Evolutionary conservation across 2,888 invertebrate species (phyloP).

Genomic region (Sinelater perroti): DNA sequence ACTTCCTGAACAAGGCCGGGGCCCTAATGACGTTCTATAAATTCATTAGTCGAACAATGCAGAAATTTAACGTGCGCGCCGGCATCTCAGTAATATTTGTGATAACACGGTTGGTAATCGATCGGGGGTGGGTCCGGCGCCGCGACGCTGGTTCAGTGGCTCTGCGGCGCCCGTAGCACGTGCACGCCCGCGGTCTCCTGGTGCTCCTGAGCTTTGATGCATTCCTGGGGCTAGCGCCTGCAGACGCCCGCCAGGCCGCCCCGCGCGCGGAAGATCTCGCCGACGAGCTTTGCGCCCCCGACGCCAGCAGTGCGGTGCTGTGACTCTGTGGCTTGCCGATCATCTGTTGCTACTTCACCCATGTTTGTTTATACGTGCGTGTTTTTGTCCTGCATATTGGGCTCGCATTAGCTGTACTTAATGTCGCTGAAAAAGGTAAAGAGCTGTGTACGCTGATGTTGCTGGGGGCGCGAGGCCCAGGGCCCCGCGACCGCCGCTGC

Average conservation of each 20-base stretch:
- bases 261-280: slow-evolving; percentile 6
- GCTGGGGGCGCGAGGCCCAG: slow-evolving; percentile 24
- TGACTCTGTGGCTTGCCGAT: slow-evolving; percentile 32
- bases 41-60: slow-evolving; percentile 42
- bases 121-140: slow-evolving; percentile 58
- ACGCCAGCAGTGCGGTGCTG: slow-evolving; percentile 25
- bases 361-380: slow-evolving; percentile 40
- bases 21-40: slow-evolving; percentile 40
- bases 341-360: slow-evolving; percentile 40
- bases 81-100: slow-evolving; percentile 57
- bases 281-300: slow-evolving; percentile 21
- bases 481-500: background rate
- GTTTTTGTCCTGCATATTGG: slow-evolving; percentile 30
- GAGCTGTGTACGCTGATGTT: slow-evolving; percentile 31
- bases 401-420: slow-evolving; percentile 22
- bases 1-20: slow-evolving; percentile 34
- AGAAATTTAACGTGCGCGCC: slow-evolving; percentile 54
- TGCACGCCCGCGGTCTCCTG: slow-evolving; percentile 47
- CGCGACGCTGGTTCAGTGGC: slow-evolving; percentile 57
- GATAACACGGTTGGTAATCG: slow-evolving; percentile 58
- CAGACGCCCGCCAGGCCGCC: slow-evolving; percentile 13
- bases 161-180: slow-evolving; percentile 55
- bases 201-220: slow-evolving; percentile 29
- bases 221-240: slow-evolving; percentile 32
- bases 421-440: slow-evolving; percentile 34